A percentile compares a stretch with the other conserved stretches of the same genome.
Conservation (phyloP, 2,888 invertebrate species). For the Pseudolycoriella hygida region DNA sequence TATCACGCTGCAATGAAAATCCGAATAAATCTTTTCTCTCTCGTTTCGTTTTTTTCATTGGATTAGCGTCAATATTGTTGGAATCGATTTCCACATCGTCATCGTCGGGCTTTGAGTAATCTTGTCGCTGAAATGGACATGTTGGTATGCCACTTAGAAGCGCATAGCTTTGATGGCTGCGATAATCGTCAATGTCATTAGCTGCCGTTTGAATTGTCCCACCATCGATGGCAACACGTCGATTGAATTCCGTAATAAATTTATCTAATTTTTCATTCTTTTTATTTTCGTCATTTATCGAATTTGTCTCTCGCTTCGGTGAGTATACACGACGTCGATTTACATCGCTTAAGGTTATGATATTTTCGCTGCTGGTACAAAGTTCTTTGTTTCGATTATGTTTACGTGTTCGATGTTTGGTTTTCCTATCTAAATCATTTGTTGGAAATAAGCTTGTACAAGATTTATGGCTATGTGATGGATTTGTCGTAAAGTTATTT, state of each 20-base stretch:
- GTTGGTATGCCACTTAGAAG: constrained; percentile 20
- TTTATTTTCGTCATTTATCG: not conserved
- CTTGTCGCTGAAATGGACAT: constrained; percentile 23
- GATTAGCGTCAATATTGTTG: not conserved
- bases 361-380: not conserved
- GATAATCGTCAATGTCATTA: not conserved
- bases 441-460: constrained; percentile 5
- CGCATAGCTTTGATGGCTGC: not conserved
- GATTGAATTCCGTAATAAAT: constrained; percentile 1
- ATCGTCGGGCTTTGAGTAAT: constrained; percentile 15
- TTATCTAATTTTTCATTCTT: constrained; percentile 1
- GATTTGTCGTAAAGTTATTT: not conserved
- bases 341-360: not conserved
- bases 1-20: constrained; percentile 6
- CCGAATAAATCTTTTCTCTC: constrained; percentile 4
- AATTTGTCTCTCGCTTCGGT: not conserved
- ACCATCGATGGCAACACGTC: too few species aligned
- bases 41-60: constrained; percentile 5
- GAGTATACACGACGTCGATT: not conserved
- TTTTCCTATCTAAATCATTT: constrained; percentile 7
- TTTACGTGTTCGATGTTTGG: constrained; percentile 3
- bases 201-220: not conserved
- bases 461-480: constrained; percentile 7
- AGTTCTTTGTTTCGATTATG: not conserved
- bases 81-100: constrained; percentile 9